A percentile compares a stretch with the other conserved stretches of the same genome.
Conservation (phyloP, 2,113 vertebrate species). For the Tyto alba region DNA sequence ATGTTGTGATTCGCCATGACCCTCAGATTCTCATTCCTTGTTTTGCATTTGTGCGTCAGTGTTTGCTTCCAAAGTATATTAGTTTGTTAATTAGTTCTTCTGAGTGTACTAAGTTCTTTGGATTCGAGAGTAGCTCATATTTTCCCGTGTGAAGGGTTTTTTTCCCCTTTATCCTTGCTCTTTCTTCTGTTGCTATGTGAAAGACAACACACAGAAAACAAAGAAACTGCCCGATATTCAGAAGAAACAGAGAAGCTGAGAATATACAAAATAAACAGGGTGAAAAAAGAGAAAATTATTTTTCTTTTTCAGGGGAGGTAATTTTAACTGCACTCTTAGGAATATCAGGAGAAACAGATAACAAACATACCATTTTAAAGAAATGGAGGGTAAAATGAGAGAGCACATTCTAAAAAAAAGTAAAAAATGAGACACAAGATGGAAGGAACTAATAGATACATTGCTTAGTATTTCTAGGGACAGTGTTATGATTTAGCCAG, state of each 20-base stretch:
- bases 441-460: not conserved
- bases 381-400: not conserved
- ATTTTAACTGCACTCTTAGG: not conserved
- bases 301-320: not conserved
- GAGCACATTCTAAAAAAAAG: not conserved
- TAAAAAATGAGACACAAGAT: not conserved
- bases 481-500: not conserved
- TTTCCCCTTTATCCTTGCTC: not conserved
- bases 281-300: not conserved
- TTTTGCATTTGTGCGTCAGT: not conserved
- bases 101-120: not conserved
- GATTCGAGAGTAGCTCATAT: not conserved
- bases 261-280: not conserved
- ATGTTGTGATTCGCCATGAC: not conserved
- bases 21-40: not conserved
- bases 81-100: slow-evolving; percentile 50
- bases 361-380: not conserved
- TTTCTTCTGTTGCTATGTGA: slow-evolving; percentile 55
- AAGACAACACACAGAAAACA: slow-evolving; percentile 46
- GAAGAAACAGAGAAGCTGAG: not conserved
- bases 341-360: not conserved
- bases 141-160: slow-evolving; percentile 22
- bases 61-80: not conserved
- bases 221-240: slow-evolving; percentile 31
- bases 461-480: not conserved